These are phyloP conservation scores for Menidia beryllina DNA, from an alignment of 2,113 vertebrate genomes.

Conservation along the genomic window DNA sequence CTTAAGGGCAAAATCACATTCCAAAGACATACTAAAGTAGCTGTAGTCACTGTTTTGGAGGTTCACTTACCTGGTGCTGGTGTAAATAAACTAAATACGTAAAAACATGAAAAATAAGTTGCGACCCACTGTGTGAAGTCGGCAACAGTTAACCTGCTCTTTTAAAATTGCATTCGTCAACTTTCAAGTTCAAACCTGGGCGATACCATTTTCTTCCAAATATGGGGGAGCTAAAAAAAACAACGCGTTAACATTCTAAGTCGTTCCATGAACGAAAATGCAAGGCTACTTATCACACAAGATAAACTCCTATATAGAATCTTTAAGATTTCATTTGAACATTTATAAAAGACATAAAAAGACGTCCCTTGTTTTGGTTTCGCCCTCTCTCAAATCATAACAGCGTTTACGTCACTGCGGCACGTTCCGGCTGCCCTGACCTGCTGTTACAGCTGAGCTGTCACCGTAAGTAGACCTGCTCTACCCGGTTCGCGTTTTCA, in stretches of 20 bases:
- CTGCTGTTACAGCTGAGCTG: neutral
- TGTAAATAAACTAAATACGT: neutral
- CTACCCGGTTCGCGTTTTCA: neutral
- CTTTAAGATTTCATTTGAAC: too few species aligned
- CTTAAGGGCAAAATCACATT: too few species aligned
- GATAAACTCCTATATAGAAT: too few species aligned
- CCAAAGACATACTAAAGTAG: too few species aligned
- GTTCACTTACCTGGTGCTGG: constrained; percentile 30
- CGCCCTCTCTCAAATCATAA: constrained; percentile 67
- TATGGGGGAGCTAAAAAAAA: neutral
- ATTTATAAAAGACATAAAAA: neutral
- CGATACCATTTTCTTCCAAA: constrained; percentile 29
- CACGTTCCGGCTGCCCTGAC: neutral
- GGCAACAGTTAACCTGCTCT: neutral
- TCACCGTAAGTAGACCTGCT: neutral
- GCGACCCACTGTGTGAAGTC: neutral
- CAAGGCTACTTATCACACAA: too few species aligned
- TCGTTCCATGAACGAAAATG: neutral
- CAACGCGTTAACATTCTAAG: neutral
- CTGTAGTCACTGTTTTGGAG: neutral
- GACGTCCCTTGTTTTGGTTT: constrained; percentile 10
- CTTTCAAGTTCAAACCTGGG: constrained; percentile 53
- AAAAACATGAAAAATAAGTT: neutral
- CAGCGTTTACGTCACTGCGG: constrained; percentile 34
- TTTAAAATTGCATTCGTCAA: constrained; percentile 17